These are phyloP conservation scores for Isichthys henryi DNA, from an alignment of 2,113 vertebrate genomes.

Conservation along the genomic window DNA sequence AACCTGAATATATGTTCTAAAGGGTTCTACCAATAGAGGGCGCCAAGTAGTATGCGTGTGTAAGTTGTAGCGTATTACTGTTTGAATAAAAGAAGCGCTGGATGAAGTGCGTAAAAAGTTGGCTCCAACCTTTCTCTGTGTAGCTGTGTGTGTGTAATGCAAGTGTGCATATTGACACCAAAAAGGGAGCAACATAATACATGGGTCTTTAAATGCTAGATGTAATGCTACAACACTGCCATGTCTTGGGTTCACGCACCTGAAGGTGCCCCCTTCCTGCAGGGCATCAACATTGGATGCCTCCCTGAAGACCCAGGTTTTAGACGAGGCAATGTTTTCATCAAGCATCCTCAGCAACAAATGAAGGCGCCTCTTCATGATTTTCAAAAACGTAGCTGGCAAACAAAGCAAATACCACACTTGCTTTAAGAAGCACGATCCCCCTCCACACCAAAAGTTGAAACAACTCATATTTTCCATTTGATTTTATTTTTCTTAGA, in stretches of 20 bases:
- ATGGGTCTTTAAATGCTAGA: neutral
- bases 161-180: too few relatives aligned
- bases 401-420: neutral
- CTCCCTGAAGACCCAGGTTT: conserved; percentile 77
- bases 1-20: too few relatives aligned
- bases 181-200: too few relatives aligned
- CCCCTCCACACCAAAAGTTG: neutral
- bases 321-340: conserved; percentile 40
- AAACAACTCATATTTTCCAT: neutral
- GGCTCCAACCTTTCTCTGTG: too few relatives aligned
- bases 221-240: neutral
- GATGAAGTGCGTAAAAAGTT: too few relatives aligned
- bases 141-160: too few relatives aligned
- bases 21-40: too few relatives aligned
- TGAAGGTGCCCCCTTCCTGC: conserved; percentile 95
- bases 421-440: neutral
- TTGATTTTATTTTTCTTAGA: neutral
- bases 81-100: too few relatives aligned
- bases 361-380: conserved; percentile 65
- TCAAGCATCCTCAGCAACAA: conserved; percentile 65
- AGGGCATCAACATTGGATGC: conserved; percentile 79
- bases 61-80: too few relatives aligned
- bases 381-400: conserved; percentile 70
- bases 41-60: too few relatives aligned
- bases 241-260: conserved; percentile 52